These are phyloP conservation scores for Eleginops maclovinus DNA, from an alignment of 2,113 vertebrate species.

Conservation along the genomic window DNA sequence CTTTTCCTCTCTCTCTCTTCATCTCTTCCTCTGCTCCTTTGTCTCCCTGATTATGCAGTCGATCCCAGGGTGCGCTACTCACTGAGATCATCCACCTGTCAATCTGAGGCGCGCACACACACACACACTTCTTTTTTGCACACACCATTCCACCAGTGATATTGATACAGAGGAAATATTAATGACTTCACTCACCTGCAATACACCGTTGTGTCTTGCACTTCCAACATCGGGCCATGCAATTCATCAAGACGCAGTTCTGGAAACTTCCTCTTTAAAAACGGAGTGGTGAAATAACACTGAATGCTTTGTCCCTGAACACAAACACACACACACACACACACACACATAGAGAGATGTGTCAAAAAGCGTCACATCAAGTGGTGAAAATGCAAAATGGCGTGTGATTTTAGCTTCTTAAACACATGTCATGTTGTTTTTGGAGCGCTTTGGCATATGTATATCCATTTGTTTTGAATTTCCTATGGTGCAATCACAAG, in stretches of 20 bases:
- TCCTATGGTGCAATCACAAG: constrained; percentile 4
- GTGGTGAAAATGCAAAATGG: constrained; percentile 70
- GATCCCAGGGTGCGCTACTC: constrained; percentile 85
- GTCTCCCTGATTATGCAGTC: constrained; percentile 87
- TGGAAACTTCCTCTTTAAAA: constrained; percentile 63
- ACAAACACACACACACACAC: constrained; percentile 42
- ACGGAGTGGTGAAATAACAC: constrained; percentile 65
- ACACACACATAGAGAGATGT: constrained; percentile 29
- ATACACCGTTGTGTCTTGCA: constrained; percentile 77
- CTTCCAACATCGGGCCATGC: constrained; percentile 78
- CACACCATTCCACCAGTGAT: constrained; percentile 74
- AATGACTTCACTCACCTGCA: constrained; percentile 84
- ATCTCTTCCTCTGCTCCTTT: constrained; percentile 85
- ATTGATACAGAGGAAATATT: constrained; percentile 84
- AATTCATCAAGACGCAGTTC: constrained; percentile 77
- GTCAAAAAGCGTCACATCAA: constrained; percentile 63
- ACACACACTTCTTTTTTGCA: constrained; percentile 35
- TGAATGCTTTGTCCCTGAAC: constrained; percentile 59
- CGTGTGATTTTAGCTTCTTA: constrained; percentile 67
- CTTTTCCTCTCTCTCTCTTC: constrained; percentile 52
- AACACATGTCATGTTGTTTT: constrained; percentile 48
- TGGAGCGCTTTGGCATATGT: constrained; percentile 12
- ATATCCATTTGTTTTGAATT: constrained; percentile 20
- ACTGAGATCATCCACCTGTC: constrained; percentile 87
- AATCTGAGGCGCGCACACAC: constrained; percentile 76